Base-by-base conservation (phyloP, 2,113 vertebrate genomes). In the Regulus satrapa region DNA sequence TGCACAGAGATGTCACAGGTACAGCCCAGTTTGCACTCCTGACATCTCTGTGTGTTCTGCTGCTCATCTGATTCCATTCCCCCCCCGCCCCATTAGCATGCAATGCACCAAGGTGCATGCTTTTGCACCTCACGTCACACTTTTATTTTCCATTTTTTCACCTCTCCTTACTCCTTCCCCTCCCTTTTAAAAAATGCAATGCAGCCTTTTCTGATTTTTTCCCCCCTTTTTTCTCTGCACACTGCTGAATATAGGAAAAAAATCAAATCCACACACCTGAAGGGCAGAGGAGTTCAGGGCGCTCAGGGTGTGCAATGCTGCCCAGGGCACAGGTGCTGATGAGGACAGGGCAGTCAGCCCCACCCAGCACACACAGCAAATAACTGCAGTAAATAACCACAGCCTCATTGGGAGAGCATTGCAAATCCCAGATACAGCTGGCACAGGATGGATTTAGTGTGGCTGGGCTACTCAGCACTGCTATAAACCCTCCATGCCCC, bases 51-150 rank as follows among this genome's bases (percentile, higher is more conserved):
- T n/a, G 18, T 0, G 0, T 25, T 51, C 48, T 5, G 4, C 23
- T 41, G 43, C 41, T 52, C 5, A 3, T 28, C 72, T 6, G 11
- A 46, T 29, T 43, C 32, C 62, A 23, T 52, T 18, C 36, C 26
- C 56, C 24, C 40, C 31, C 45, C 0, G 0, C 40, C 83, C n/a
- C n/a, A n/a, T n/a, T n/a, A 84, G 46, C 72, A 80, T 0, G 0
- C 26, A 14, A 1, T 10, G 55, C 38, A 77, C 20, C 20, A 3
- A 72, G 45, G 25, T 40, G 52, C 14, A 36, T 20, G 31, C 28
- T 67, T 76, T 28, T 31, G 9, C 63, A 66, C 7, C 88, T 41
- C 31, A 46, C 56, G 41, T 48, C 36, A 5, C 11, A 14, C 23
- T 61, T 78, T 24, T 16, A 48, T 82, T 84, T 83, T 36, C 73